These are phyloP conservation scores for Neoitamus cyanurus DNA, from an alignment of 2,888 invertebrate genomes.

Conservation along the genomic window DNA sequence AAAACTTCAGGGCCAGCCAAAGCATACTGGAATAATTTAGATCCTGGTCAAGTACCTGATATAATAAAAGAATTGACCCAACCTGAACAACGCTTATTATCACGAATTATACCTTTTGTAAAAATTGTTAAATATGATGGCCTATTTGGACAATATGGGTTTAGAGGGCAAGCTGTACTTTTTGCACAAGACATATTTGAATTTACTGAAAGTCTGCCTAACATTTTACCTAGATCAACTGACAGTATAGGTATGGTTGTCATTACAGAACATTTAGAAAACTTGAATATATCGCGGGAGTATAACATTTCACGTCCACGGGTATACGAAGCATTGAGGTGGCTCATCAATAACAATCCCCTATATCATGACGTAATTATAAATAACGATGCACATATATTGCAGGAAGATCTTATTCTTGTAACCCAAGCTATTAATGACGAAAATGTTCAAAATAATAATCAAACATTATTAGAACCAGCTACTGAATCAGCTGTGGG, in stretches of 20 bases:
- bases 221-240: too few species aligned
- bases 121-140: slow-evolving; percentile 51
- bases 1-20: too few species aligned
- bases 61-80: slow-evolving; percentile 42
- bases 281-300: too few species aligned
- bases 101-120: slow-evolving; percentile 47
- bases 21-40: slow-evolving; percentile 53
- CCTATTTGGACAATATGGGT: slow-evolving; percentile 51
- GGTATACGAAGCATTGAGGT: background rate
- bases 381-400: background rate
- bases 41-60: slow-evolving; percentile 51
- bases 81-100: slow-evolving; percentile 47
- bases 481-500: too few species aligned
- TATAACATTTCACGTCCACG: background rate
- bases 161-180: slow-evolving; percentile 50
- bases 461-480: too few species aligned
- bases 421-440: too few species aligned
- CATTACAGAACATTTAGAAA: too few species aligned
- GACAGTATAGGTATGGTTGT: too few species aligned
- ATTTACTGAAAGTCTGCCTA: too few species aligned
- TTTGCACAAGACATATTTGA: slow-evolving; percentile 51
- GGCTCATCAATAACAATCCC: background rate
- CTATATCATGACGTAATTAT: background rate
- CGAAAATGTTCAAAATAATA: too few species aligned
- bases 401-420: background rate